These are phyloP conservation scores for Urophycis tenuis DNA, from an alignment of 2,797 vertebrate genomes.

Conservation along the genomic window DNA sequence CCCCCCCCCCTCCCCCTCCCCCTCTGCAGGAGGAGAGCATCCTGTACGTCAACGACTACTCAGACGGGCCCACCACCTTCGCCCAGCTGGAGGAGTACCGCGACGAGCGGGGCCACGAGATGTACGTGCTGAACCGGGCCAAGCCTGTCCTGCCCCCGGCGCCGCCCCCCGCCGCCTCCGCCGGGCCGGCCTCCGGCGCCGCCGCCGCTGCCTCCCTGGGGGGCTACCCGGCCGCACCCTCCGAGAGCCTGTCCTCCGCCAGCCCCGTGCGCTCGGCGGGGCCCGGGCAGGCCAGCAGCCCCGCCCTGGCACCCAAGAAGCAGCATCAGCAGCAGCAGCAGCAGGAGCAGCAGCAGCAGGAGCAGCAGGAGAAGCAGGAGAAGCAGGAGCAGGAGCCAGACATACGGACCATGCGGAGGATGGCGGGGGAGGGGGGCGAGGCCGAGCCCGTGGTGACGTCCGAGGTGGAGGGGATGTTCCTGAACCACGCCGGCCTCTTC, in stretches of 20 bases:
- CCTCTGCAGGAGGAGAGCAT: slow-evolving; percentile 73
- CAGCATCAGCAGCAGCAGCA: slow-evolving; percentile 46
- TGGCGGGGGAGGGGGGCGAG: slow-evolving; percentile 71
- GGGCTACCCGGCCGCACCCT: slow-evolving; percentile 45
- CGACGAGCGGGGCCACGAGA: slow-evolving; percentile 80
- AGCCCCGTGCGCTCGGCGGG: slow-evolving; percentile 52
- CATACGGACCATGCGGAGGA: slow-evolving; percentile 66
- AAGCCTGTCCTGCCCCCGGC: slow-evolving; percentile 70
- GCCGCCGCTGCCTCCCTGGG: too few species aligned
- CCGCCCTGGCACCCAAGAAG: slow-evolving; percentile 44
- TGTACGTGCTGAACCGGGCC: slow-evolving; percentile 86
- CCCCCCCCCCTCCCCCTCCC: neutral
- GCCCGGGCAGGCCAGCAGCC: slow-evolving; percentile 42
- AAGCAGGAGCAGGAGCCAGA: slow-evolving; percentile 50
- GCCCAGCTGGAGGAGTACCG: slow-evolving; percentile 87
- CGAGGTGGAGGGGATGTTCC: slow-evolving; percentile 72
- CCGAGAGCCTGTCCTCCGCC: slow-evolving; percentile 47
- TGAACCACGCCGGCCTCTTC: slow-evolving; percentile 73
- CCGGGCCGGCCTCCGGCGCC: slow-evolving; percentile 46
- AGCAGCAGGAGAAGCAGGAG: slow-evolving; percentile 24
- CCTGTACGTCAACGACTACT: slow-evolving; percentile 86
- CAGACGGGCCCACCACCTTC: slow-evolving; percentile 83
- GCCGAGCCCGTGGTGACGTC: slow-evolving; percentile 64
- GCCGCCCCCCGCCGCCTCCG: slow-evolving; percentile 45
- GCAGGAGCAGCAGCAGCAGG: slow-evolving; percentile 40